Percentiles rank a stretch among this genome's conserved stretches.
Evolutionary conservation across 2,888 invertebrate genomes (phyloP).

Genomic region (Autographa pulchrina): DNA sequence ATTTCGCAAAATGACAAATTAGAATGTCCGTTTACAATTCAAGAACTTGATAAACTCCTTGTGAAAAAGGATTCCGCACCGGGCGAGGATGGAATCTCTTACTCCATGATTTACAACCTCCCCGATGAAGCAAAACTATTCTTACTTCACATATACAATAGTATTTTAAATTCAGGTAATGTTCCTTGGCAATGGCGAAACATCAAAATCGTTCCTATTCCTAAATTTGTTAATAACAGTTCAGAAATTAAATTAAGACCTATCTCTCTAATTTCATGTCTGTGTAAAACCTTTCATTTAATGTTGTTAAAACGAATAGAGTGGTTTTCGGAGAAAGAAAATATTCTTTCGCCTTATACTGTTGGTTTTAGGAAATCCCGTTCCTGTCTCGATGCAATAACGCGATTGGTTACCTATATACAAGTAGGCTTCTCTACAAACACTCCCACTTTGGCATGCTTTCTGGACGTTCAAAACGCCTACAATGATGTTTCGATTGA

Average conservation of each 20-base stretch:
- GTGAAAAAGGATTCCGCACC: not conserved
- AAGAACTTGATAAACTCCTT: not conserved
- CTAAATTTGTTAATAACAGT: not conserved
- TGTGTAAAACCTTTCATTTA: slow-evolving; percentile 7
- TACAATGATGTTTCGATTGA: slow-evolving; percentile 1
- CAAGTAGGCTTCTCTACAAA: slow-evolving; percentile 2
- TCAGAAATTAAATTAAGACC: not conserved
- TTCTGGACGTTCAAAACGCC: slow-evolving; percentile 5
- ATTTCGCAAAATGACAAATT: not conserved
- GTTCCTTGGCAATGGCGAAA: not conserved
- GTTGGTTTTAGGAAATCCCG: slow-evolving; percentile 15
- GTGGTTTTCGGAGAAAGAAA: slow-evolving; percentile 12
- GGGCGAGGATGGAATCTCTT: not conserved
- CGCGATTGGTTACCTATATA: not conserved
- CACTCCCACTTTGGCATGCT: slow-evolving; percentile 3
- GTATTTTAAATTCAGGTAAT: not conserved
- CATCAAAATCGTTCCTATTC: not conserved
- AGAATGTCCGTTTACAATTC: not conserved
- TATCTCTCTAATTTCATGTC: not conserved
- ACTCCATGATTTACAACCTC: not conserved
- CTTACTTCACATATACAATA: not conserved
- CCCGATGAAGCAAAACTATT: not conserved
- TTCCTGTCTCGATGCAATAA: slow-evolving; percentile 10
- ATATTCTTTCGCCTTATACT: not conserved
- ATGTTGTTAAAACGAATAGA: slow-evolving; percentile 1